Conservation (phyloP, 2,113 vertebrate species). For the Pimephales promelas region DNA sequence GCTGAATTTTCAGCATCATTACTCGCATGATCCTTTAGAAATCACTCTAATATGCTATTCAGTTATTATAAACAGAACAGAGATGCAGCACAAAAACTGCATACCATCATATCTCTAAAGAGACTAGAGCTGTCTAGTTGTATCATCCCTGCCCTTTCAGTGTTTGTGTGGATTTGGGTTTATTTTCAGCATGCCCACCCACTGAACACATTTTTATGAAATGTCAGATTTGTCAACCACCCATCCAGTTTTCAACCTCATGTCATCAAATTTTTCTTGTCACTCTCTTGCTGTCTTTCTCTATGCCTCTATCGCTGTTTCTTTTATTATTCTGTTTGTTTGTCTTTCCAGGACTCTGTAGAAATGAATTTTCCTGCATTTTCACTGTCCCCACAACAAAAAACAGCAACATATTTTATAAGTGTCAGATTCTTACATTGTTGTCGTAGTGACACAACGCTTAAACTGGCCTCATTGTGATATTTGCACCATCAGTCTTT, state of each 20-base stretch:
- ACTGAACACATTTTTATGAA: conserved; percentile 4
- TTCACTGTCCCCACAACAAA: not conserved
- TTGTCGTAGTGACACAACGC: not conserved
- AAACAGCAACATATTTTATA: not conserved
- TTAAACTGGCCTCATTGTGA: not conserved
- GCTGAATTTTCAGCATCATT: too few species aligned
- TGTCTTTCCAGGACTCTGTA: not conserved
- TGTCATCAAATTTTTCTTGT: conserved; percentile 10
- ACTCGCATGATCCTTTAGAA: too few species aligned
- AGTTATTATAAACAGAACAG: not conserved
- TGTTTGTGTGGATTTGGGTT: conserved; percentile 11
- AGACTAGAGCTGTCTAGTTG: not conserved
- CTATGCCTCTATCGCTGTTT: not conserved
- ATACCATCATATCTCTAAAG: not conserved
- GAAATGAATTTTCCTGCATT: not conserved
- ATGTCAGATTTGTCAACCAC: conserved; percentile 22
- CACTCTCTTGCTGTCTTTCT: not conserved
- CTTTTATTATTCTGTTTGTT: not conserved
- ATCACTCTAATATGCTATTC: too few species aligned
- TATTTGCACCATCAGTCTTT: not conserved
- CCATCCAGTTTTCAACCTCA: not conserved
- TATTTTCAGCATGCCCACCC: not conserved
- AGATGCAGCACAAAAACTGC: not conserved
- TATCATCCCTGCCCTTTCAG: not conserved
- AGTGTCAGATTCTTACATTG: not conserved